Conservation (phyloP, 2,113 vertebrate species). For the Lepus europaeus region DNA sequence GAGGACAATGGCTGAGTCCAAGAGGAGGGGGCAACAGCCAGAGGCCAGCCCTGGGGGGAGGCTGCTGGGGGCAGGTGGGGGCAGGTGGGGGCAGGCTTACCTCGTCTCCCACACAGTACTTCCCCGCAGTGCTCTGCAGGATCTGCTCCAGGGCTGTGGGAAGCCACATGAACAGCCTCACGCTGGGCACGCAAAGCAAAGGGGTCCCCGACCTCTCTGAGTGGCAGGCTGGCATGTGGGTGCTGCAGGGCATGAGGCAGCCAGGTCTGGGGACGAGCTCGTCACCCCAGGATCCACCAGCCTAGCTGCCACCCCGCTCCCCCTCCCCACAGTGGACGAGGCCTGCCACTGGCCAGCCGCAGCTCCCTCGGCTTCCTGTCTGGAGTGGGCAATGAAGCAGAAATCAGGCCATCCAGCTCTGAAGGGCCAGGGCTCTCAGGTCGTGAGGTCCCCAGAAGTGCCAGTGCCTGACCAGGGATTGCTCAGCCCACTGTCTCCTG, state of each 20-base stretch:
- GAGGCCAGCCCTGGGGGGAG: not conserved
- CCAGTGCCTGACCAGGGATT: not conserved
- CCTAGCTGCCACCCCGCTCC: not conserved
- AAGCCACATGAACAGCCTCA: conserved; percentile 32
- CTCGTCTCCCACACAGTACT: conserved; percentile 95
- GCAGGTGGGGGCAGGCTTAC: conserved; percentile 84
- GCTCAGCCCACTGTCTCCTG: not conserved
- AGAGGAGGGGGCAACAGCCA: not conserved
- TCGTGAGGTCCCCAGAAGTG: not conserved
- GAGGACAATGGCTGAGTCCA: not conserved
- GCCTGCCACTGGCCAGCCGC: not conserved
- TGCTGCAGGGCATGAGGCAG: not conserved
- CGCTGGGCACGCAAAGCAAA: not conserved
- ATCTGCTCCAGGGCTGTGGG: conserved; percentile 93
- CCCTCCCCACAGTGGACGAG: not conserved
- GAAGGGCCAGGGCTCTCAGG: not conserved
- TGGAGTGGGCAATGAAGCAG: not conserved
- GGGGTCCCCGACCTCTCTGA: not conserved
- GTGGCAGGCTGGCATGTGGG: not conserved
- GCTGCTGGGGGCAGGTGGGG: not conserved
- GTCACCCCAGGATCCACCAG: not conserved
- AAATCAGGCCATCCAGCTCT: not conserved
- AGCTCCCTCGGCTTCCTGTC: not conserved
- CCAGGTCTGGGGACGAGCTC: not conserved
- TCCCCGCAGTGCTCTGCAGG: conserved; percentile 92